Evolutionary conservation across 2,888 invertebrate genomes (phyloP), one percentile per base, ranked within the genome.

Genomic region (Sicus ferrugineus): DNA sequence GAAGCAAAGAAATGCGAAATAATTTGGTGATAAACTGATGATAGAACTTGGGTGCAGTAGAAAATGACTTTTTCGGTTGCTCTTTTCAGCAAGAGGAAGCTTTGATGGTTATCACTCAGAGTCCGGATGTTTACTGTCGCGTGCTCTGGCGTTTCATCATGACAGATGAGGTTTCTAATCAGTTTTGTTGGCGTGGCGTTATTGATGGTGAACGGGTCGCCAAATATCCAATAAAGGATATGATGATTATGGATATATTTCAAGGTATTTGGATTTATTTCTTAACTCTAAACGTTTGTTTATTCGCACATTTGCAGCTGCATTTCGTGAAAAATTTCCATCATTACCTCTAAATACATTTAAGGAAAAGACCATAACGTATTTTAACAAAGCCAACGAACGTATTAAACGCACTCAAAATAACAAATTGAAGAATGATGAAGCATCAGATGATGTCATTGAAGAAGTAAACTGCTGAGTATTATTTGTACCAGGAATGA

Each of bases 111-210:
- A 63, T 65, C 19, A 65, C 71, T 0, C 59, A 69, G 14, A 71
- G 69, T 65, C 67, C 69, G 26, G 71, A 73, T 59, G 52, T 68
- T 1, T 73, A 68, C 61, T 69, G 69, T 48, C 70, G 70, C n/a
- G 38, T 71, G 1, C 48, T 73, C 2, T 73, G 73, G 73, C 69
- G 71, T 23, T 66, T 69, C 11, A 73, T 73, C 46, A 73, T 73
- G 73, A 71, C 69, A 0, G 71, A 73, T 26, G 73, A 71, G 42
- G 71, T 71, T 42, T 67, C 71, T 11, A 69, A 69, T 68, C 71
- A 69, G 21, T 73, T 73, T 26, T 73, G 70, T 48, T 73, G 73
- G 73, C 71, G 71, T 11, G 73, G 73, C 58, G 73, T 71, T 28
- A 63, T 67, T 23, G 70, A 69, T 58, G 69, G 62, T 1, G 69